A percentile compares a stretch with the other conserved stretches of the same genome.
Evolutionary conservation across 2,797 vertebrate genomes (phyloP).

Genomic region (Falco naumanni): DNA sequence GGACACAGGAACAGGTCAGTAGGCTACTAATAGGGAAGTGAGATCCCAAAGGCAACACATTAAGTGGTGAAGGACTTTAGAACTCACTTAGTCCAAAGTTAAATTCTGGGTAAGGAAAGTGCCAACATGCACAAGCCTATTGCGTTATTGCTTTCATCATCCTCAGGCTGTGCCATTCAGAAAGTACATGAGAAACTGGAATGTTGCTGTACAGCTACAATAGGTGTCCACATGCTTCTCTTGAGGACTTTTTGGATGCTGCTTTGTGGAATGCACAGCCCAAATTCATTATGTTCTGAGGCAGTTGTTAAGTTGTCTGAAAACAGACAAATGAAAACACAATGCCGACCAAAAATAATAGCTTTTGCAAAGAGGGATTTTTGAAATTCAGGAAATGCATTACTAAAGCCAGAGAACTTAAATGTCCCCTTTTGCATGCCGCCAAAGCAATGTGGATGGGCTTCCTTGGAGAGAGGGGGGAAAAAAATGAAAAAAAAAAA

Average conservation of each 20-base stretch:
- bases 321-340: conserved; percentile 43
- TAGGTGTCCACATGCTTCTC: neutral
- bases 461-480: neutral
- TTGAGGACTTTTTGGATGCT: neutral
- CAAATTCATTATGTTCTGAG: conserved; percentile 5
- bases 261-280: conserved; percentile 10
- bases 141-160: neutral
- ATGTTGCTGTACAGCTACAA: neutral
- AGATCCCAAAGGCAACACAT: neutral
- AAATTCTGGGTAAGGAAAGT: neutral
- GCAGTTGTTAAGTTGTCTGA: conserved; percentile 12
- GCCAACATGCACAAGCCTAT: neutral
- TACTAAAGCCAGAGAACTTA: neutral
- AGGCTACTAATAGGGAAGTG: neutral
- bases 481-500: neutral
- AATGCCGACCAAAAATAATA: neutral
- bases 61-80: neutral
- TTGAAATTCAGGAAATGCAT: conserved; percentile 1
- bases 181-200: neutral
- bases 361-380: neutral
- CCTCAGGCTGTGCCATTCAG: neutral
- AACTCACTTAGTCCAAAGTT: neutral
- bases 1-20: neutral
- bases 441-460: neutral
- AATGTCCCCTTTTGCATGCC: neutral